Evolutionary conservation across 1,140 invertebrate genomes (phyloP).

Genomic region (Spodoptera frugiperda): DNA sequence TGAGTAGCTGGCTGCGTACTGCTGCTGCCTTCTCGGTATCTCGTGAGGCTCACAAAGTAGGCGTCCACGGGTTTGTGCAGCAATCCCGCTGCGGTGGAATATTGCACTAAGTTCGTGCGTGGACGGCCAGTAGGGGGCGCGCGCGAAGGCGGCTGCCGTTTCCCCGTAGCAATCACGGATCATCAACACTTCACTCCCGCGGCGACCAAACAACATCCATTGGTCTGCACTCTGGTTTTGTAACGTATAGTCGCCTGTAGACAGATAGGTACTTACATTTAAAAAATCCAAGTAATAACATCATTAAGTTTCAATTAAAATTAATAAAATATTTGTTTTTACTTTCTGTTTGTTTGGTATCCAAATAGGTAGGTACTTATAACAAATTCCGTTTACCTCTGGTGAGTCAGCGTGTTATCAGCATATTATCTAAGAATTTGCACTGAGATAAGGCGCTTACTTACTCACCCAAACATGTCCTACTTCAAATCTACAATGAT

Average conservation of each 20-base stretch:
- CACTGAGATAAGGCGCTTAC: not conserved
- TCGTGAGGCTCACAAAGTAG: conserved; percentile 45
- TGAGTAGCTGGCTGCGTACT: not conserved
- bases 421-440: not conserved
- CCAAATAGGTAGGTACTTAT: not conserved
- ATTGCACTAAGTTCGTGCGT: conserved; percentile 49
- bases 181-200: conserved; percentile 49
- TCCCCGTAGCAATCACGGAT: conserved; percentile 54
- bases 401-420: conserved; percentile 26
- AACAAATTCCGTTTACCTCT: conserved; percentile 6
- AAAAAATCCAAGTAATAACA: no score
- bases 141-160: conserved; percentile 51
- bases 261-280: not conserved
- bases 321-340: no score
- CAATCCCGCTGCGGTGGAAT: conserved; percentile 51
- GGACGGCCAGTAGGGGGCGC: conserved; percentile 54
- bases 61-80: conserved; percentile 37
- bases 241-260: conserved; percentile 49
- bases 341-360: no score
- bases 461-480: not conserved
- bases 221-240: conserved; percentile 54
- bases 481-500: not conserved
- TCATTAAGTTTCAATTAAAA: no score
- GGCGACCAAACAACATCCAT: conserved; percentile 51
- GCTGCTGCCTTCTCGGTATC: not conserved